Base-by-base conservation (phyloP, 2,113 vertebrate genomes). In the Oenanthe oenanthe region DNA sequence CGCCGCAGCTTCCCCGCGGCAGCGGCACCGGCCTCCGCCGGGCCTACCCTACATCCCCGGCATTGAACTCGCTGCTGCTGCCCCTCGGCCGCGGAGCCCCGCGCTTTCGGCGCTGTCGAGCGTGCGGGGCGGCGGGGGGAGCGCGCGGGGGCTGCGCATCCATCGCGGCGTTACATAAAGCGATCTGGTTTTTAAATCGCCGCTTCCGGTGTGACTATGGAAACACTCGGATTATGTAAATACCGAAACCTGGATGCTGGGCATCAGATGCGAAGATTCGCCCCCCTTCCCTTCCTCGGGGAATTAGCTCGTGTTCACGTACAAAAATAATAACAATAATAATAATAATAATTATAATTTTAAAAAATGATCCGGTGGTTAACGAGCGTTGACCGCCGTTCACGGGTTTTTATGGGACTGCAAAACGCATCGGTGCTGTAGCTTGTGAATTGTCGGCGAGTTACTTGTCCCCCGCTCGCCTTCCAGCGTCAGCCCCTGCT, bases 161-260 rank as follows among this genome's bases (percentile, higher is more conserved):
- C 82, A 54, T 82, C 73, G 56, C 84, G 40, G 76, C 51, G 95
- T 97, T 97, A 91, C 93, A 97, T 97, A 97, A 96, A 92, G 93
- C 92, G 73, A 74, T 42, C 48, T 91, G 96, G 48, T 96, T 96
- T 95, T 96, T 92, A 96, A 96, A 95, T 43, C 81, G 89, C 85
- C 93, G 94, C 94, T 97, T 97, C 97, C 96, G 97, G 97, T 94
- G 95, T 97, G 97, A 80, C 94, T 96, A 94, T 93, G 96, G 97
- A 96, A 96, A 97, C 93, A 50, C 92, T 91, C 22, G 94, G 86
- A 92, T 96, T 92, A 92, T 96, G 97, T 86, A 95, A 97, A 97
- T 93, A 78, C 86, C 72, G 54, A 89, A 85, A 95, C 92, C 93
- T 77, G 84, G 83, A 56, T 87, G 85, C 89, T 34, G 74, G 15